These are phyloP conservation scores for Porites divaricata DNA, from an alignment of 92 coral and sea anemone genomes.

Conservation along the genomic window DNA sequence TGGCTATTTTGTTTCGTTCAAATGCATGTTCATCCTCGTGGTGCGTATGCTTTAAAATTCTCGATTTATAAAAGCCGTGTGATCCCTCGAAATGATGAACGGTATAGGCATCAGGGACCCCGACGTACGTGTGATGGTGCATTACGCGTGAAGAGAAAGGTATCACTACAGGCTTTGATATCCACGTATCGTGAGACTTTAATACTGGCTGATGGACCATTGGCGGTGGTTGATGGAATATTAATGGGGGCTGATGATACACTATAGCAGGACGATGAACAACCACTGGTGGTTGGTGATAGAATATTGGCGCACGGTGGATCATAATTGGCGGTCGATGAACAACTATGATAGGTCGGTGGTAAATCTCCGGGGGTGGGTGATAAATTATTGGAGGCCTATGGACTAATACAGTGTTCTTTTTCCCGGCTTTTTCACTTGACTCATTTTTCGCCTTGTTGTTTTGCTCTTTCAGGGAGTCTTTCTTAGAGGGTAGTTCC, in stretches of 20 bases:
- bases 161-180: constrained; percentile 67
- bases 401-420: constrained; percentile 89
- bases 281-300: constrained; percentile 97
- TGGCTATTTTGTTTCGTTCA: constrained; percentile 61
- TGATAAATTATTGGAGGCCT: constrained; percentile 99
- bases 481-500: constrained; percentile 30
- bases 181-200: constrained; percentile 93
- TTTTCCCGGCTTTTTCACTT: constrained; percentile 83
- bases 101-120: constrained; percentile 75
- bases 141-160: constrained; percentile 67
- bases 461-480: constrained; percentile 1
- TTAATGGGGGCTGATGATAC: constrained; percentile 94
- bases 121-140: constrained; percentile 78
- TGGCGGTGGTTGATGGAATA: constrained; percentile 99
- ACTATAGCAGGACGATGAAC: constrained; percentile 99
- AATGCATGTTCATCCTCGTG: constrained; percentile 51
- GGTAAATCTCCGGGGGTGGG: constrained; percentile 99
- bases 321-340: constrained; percentile 98
- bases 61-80: constrained; percentile 64
- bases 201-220: constrained; percentile 93
- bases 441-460: constrained; percentile 45
- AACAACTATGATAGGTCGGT: constrained; percentile 96
- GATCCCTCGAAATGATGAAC: constrained; percentile 60
- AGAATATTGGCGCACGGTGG: constrained; percentile 92
- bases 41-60: constrained; percentile 58